Evolutionary conservation across 2,797 vertebrate species (phyloP).

Genomic region (Silurus aristotelis): DNA sequence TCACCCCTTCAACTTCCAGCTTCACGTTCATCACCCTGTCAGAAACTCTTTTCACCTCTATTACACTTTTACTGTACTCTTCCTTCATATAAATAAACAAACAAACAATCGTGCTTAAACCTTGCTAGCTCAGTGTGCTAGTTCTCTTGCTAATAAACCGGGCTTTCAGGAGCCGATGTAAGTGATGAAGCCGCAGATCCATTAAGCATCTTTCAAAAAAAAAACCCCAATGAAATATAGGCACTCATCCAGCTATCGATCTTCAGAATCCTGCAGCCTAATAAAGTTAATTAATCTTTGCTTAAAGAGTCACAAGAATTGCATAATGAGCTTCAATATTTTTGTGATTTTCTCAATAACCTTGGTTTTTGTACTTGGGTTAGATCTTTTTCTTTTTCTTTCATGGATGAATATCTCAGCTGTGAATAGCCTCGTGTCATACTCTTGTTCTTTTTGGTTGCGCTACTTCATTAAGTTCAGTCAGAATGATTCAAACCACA

Average conservation of each 20-base stretch:
- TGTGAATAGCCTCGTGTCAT: not conserved
- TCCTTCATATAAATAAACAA: not conserved
- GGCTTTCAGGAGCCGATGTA: not conserved
- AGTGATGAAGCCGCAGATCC: constrained; percentile 40
- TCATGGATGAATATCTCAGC: not conserved
- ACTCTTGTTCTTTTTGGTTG: not conserved
- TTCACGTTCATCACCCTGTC: too few relatives aligned
- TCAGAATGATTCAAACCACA: not conserved
- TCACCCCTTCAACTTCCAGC: too few relatives aligned
- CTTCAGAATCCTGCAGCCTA: constrained; percentile 20
- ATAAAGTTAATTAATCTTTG: constrained; percentile 33
- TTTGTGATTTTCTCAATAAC: constrained; percentile 13
- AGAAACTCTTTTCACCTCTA: too few relatives aligned
- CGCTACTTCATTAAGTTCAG: not conserved
- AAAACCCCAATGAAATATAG: constrained; percentile 7
- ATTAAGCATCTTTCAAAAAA: constrained; percentile 37
- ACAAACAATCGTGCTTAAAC: not conserved
- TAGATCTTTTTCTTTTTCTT: not conserved
- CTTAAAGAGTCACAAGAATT: constrained; percentile 27
- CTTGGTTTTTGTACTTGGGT: not conserved
- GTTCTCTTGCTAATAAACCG: not conserved
- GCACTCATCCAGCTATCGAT: constrained; percentile 24
- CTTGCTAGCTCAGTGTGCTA: not conserved
- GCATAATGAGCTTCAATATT: constrained; percentile 18
- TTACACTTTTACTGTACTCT: too few relatives aligned